Conservation (phyloP, 2,797 vertebrate species). For the Neoniphon sammara region DNA sequence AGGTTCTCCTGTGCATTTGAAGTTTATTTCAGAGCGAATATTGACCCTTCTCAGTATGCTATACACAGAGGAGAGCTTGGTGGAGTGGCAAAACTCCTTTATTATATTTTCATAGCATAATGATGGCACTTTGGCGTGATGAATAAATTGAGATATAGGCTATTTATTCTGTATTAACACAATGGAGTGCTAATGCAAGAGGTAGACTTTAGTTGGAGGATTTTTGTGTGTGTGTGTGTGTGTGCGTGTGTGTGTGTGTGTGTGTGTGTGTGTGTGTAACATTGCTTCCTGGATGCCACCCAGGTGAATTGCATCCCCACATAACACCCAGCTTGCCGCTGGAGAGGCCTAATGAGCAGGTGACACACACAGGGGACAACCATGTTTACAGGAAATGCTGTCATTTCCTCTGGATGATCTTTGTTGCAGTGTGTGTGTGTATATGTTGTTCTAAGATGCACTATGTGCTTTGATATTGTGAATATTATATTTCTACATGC, state of each 20-base stretch:
- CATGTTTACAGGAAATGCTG: slow-evolving; percentile 57
- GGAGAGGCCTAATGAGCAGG: slow-evolving; percentile 58
- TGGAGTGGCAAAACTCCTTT: background rate
- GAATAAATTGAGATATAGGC: background rate
- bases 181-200: background rate
- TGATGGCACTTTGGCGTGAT: background rate
- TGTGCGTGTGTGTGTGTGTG: background rate
- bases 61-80: background rate
- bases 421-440: slow-evolving; percentile 21
- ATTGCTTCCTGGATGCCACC: slow-evolving; percentile 20
- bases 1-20: background rate
- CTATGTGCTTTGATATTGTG: slow-evolving; percentile 13
- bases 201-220: background rate
- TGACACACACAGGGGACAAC: slow-evolving; percentile 31
- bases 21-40: background rate
- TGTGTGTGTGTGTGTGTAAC: slow-evolving; percentile 19
- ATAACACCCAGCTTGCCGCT: slow-evolving; percentile 33
- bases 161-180: background rate
- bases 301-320: slow-evolving; percentile 28
- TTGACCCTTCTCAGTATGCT: background rate
- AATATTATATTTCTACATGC: background rate
- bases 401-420: slow-evolving; percentile 49
- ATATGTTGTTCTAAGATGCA: background rate
- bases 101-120: background rate
- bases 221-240: background rate